Percentiles rank a stretch among this genome's conserved stretches.
Evolutionary conservation across 2,797 vertebrate species (phyloP).

Genomic region (Danio aesculapii): DNA sequence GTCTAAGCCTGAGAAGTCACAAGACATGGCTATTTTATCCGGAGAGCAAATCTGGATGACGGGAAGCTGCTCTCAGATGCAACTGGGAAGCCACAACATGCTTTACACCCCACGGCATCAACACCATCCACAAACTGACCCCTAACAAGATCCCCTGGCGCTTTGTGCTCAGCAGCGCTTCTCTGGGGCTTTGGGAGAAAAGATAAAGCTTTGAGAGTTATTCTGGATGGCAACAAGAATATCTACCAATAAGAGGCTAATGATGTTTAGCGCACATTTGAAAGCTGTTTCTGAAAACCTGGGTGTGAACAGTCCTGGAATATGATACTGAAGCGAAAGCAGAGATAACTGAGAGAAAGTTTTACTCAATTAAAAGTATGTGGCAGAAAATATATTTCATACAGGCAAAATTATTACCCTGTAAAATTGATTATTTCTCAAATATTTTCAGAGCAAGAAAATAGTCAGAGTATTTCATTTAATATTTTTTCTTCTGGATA

Average conservation of each 20-base stretch:
- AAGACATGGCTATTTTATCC: slow-evolving; percentile 24
- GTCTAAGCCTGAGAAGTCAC: slow-evolving; percentile 6
- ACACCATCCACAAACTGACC: slow-evolving; percentile 38
- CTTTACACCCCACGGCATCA: slow-evolving; percentile 46
- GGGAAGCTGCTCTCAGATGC: slow-evolving; percentile 7
- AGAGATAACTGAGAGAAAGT: too few relatives aligned
- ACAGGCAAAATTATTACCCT: too few relatives aligned
- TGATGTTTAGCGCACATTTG: background rate
- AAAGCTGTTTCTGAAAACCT: slow-evolving; percentile 3
- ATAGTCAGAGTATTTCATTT: too few relatives aligned
- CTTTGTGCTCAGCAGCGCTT: slow-evolving; percentile 28
- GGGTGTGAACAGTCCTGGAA: background rate
- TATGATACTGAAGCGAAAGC: too few relatives aligned
- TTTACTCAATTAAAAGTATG: too few relatives aligned
- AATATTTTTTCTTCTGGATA: too few relatives aligned
- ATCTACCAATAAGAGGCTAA: background rate
- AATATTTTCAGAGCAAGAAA: too few relatives aligned
- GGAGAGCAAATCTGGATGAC: slow-evolving; percentile 27
- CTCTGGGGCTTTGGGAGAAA: slow-evolving; percentile 31
- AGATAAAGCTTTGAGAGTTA: slow-evolving; percentile 17
- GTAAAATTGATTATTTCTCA: too few relatives aligned
- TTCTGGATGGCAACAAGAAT: slow-evolving; percentile 21
- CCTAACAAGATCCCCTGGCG: slow-evolving; percentile 61
- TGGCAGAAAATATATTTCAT: too few relatives aligned
- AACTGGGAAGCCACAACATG: slow-evolving; percentile 5